Conservation (phyloP, 2,797 vertebrate species). For the Cossypha niveicapilla region DNA sequence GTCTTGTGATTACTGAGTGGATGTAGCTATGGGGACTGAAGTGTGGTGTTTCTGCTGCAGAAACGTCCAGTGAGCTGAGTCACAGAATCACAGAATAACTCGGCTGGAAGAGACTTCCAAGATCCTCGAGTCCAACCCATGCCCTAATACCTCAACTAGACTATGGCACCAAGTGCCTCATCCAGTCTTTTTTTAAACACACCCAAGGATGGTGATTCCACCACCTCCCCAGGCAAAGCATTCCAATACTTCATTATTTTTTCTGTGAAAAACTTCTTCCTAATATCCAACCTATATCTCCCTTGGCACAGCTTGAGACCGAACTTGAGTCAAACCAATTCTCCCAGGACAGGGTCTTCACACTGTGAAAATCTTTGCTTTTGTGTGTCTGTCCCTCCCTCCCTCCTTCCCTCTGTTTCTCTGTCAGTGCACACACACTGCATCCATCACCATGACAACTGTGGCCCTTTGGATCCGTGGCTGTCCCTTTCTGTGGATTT, state of each 20-base stretch:
- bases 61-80: neutral
- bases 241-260: no score
- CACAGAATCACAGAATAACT: no score
- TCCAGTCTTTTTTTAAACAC: no score
- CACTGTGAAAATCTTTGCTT: neutral
- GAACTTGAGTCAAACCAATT: neutral
- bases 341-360: neutral
- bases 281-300: no score
- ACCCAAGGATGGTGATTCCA: no score
- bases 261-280: no score
- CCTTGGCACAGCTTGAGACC: no score
- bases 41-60: neutral
- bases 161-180: no score
- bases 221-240: no score
- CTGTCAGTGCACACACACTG: fast-evolving
- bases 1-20: neutral
- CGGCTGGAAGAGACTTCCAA: no score
- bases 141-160: no score
- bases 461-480: neutral
- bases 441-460: constrained; percentile 14
- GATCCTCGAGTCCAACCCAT: no score
- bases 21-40: neutral
- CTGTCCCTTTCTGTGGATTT: neutral
- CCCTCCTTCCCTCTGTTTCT: neutral
- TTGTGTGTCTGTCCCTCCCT: neutral